Percentiles rank a stretch among this genome's conserved stretches.
phyloP scores from a whole-genome alignment of 2,797 vertebrate species.

The Myotis planiceps region DNA sequence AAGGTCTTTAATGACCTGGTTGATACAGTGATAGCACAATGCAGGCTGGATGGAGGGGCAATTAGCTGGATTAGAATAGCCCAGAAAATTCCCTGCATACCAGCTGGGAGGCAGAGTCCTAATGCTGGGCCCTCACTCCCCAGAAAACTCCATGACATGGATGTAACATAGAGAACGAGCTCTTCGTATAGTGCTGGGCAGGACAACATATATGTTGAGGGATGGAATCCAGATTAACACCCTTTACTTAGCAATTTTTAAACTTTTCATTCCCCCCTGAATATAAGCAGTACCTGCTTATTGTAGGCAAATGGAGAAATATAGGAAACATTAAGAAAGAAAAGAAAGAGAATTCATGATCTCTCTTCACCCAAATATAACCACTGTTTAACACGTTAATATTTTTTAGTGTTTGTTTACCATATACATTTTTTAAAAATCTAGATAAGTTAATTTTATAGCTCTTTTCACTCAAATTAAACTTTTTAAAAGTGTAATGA shows the following conservation, averaged over 20 bases:
- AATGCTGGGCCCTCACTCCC: background rate
- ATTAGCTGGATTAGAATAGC: background rate
- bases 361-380: background rate
- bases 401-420: background rate
- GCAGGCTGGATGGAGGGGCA: background rate
- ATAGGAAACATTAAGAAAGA: background rate
- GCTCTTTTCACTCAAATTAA: background rate
- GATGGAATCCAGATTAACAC: background rate
- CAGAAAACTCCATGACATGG: background rate
- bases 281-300: background rate
- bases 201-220: background rate
- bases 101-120: background rate
- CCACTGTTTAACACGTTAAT: background rate
- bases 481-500: background rate
- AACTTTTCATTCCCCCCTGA: background rate
- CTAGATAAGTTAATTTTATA: conserved; percentile 3
- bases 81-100: background rate
- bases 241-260: background rate
- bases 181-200: background rate
- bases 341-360: background rate
- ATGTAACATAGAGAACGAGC: background rate
- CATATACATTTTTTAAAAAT: background rate
- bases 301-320: background rate
- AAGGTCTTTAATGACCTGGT: background rate
- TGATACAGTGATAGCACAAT: background rate